phyloP scores from a whole-genome alignment of 2,113 vertebrate species.

The Hydropotes inermis region DNA sequence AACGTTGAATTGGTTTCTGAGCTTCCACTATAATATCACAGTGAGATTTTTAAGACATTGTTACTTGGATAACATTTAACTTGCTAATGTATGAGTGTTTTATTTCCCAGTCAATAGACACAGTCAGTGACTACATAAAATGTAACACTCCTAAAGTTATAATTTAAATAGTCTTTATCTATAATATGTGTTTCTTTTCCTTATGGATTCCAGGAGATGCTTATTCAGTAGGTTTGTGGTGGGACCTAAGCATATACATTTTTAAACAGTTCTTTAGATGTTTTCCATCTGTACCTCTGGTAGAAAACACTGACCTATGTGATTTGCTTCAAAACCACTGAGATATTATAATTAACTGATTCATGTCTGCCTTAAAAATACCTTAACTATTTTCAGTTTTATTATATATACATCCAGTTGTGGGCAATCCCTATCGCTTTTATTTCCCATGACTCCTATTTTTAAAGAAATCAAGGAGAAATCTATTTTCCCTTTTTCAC shows the following conservation, averaged over 20 bases:
- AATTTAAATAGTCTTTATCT: background rate
- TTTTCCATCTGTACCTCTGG: background rate
- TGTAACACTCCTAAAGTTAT: background rate
- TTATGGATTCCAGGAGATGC: background rate
- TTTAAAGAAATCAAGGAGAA: background rate
- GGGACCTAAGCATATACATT: background rate
- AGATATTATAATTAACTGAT: background rate
- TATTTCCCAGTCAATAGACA: background rate
- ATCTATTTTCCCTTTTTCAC: background rate
- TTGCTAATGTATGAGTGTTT: background rate
- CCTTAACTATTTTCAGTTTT: conserved; percentile 9
- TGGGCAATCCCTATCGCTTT: background rate
- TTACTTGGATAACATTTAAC: background rate
- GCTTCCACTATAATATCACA: background rate
- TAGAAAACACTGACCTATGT: background rate
- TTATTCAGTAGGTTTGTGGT: background rate
- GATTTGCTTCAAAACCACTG: background rate
- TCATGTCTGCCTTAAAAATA: background rate
- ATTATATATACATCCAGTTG: background rate
- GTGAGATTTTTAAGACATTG: background rate
- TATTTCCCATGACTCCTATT: background rate
- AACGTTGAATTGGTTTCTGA: background rate
- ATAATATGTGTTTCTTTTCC: background rate
- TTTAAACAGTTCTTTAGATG: background rate
- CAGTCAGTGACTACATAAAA: background rate